phyloP scores from a whole-genome alignment of 2,113 vertebrate genomes.

The Sula dactylatra region DNA sequence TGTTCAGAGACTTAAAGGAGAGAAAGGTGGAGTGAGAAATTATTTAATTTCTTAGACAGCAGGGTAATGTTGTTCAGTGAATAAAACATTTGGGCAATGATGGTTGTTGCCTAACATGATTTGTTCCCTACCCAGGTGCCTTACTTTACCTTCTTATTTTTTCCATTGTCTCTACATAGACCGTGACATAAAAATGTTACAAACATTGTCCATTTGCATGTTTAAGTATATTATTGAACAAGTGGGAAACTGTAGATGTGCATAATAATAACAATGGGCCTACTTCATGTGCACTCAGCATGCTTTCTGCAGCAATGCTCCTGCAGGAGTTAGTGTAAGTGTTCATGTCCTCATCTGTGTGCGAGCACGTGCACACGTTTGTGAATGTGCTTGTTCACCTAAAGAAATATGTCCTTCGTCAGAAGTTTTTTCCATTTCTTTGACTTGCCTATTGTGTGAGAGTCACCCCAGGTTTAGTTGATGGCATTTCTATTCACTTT shows the following conservation, averaged over 20 bases:
- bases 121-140: background rate
- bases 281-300: background rate
- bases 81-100: background rate
- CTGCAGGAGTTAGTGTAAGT: accelerated
- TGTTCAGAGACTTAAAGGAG: background rate
- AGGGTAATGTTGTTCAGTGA: background rate
- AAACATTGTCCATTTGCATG: background rate
- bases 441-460: background rate
- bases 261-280: background rate
- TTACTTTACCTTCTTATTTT: background rate
- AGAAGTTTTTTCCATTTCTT: background rate
- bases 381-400: background rate
- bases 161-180: background rate
- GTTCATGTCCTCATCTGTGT: accelerated
- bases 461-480: background rate
- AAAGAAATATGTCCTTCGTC: background rate
- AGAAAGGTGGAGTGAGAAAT: background rate
- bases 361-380: background rate
- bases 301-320: background rate
- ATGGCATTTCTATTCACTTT: background rate
- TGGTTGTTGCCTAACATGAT: background rate
- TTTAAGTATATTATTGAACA: background rate
- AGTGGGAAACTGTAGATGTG: background rate
- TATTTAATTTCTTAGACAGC: background rate
- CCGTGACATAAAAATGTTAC: background rate